Evolutionary conservation across 1,140 invertebrate species (phyloP), one percentile per base, ranked within the genome.

Genomic region (Platorchestia sp.): DNA sequence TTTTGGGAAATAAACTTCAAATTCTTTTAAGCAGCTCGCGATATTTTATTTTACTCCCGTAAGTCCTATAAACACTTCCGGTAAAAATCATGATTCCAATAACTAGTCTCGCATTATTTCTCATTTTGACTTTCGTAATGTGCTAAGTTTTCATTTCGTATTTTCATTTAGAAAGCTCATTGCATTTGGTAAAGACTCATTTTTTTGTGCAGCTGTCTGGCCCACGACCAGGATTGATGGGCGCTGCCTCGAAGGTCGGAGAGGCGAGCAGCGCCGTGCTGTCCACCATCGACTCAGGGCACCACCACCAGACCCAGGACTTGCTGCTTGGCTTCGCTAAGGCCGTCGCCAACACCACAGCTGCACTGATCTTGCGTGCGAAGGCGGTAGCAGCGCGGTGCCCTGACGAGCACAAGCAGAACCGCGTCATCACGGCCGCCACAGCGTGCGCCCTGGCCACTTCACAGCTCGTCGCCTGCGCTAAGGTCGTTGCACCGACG

Each of bases 401-500:
- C 97, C 97, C 97, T 43, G 97, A 98, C 96, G 97, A 97, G 95
- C 97, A 97, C 7, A 97, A 97, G 51, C 97, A 98, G 96, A 99
- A 99, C 97, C 98, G 98, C 96, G 99, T 99, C 1, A 99, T 99
- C 96, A 98, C 98, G 22, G 98, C 99, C 0, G 99, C 99, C 0
- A 99, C 99, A 0, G 98, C 99, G 97, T 99, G 99, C 97, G 99
- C 99, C 0, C 97, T 99, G 45, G 99, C 99, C 0, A 99, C 99
- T 0, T 99, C 99, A 51, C 99, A 99, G 97, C 97, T 99, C 0
- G 99, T 99, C 0, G 99, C 99, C 0, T 99, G 99, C 97, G 99
- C 99, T 27, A 99, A 99, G 97, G 97, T 98, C 95, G 98, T 98
- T 42, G 98, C 98, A 3, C 98, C 98, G 42, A 98, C 98, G 5